Base-by-base conservation (phyloP, 2,113 vertebrate species). In the Boleophthalmus pectinirostris region DNA sequence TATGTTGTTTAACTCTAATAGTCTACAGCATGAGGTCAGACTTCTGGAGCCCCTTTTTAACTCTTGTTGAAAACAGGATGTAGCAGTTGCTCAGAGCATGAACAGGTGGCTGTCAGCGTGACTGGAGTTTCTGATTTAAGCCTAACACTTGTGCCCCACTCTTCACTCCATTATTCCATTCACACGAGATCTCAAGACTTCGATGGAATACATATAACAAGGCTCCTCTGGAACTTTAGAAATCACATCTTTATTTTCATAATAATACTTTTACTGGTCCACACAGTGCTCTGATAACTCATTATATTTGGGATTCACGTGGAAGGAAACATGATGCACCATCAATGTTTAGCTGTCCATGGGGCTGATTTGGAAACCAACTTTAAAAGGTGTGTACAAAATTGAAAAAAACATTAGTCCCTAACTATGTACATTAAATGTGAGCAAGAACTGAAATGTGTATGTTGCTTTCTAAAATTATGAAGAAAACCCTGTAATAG, bases 51-150 rank as follows among this genome's bases (percentile, higher is more conserved):
- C 43, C 24, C n/a, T 73, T 33, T 45, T 51, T 43, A 43, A 64
- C 25, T 7, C n/a, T 33, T 66, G 68, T 25, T 43, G 45, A 71
- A 72, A 74, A 78, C 76, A 83, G 74, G 82, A 80, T 67, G 64
- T 24, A 75, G 73, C 90, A 89, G 86, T 68, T 90, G 86, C 33
- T 82, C 77, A 25, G 69, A 70, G 75, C 61, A 69, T 79, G 57
- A 85, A 86, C 89, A 91, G 89, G 88, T 90, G 90, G 72, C 63
- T 74, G 75, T 70, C 83, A 80, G 78, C 56, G 82, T 81, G 81
- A 86, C 76, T 71, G n/a, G 45, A 68, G 82, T 45, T 38, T 67
- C 33, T 79, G 73, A 83, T 80, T 87, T 68, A 74, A 25, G 3
- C 68, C 38, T 12, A 70, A 60, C 72, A 85, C 71, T 79, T 85